These are phyloP conservation scores for Pipistrellus nathusii DNA, from an alignment of 2,797 vertebrate genomes.

Conservation along the genomic window DNA sequence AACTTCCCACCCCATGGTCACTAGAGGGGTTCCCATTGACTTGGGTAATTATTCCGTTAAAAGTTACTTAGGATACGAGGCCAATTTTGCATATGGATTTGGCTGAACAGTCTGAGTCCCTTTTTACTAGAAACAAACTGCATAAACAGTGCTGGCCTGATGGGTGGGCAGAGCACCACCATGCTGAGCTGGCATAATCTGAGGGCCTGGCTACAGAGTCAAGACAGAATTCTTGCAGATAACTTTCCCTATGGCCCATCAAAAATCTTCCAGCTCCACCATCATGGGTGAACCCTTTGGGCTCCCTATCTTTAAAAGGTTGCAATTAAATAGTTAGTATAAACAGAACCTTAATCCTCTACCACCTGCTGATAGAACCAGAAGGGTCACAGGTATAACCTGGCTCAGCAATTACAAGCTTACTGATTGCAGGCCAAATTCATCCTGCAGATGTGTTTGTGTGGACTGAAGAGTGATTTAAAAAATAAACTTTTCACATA, in stretches of 20 bases:
- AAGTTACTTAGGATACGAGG: not conserved
- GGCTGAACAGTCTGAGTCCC: not conserved
- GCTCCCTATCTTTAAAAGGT: not conserved
- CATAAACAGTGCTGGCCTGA: not conserved
- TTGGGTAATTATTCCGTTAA: not conserved
- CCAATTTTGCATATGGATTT: not conserved
- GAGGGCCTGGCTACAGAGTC: not conserved
- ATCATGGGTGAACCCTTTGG: not conserved
- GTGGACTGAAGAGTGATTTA: not conserved
- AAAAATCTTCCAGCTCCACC: not conserved
- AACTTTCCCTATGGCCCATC: not conserved
- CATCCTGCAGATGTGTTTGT: not conserved
- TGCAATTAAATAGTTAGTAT: not conserved
- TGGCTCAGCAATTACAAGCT: not conserved
- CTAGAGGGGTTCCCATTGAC: not conserved
- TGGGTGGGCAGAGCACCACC: not conserved
- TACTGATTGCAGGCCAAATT: not conserved
- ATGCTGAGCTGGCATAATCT: no score
- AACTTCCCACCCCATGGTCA: not conserved
- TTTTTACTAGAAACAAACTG: constrained; percentile 7
- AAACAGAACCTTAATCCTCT: not conserved
- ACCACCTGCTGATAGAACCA: not conserved
- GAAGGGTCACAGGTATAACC: not conserved
- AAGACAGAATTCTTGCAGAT: not conserved
- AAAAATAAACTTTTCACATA: not conserved